Conservation (phyloP, 2,888 invertebrate genomes). For the Caenorhabditis becei region DNA sequence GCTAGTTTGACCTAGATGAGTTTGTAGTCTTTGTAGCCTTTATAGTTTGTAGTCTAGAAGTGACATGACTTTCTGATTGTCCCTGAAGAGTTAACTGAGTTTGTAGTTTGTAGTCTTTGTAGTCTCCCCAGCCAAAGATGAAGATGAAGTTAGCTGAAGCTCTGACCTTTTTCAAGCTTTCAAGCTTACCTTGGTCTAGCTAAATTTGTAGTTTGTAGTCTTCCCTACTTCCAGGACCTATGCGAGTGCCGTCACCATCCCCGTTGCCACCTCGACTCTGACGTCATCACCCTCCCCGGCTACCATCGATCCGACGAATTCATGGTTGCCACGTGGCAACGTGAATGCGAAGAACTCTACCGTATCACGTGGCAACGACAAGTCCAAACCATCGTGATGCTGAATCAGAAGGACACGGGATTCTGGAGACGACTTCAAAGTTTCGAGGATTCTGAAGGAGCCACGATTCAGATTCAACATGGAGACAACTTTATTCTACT, state of each 20-base stretch:
- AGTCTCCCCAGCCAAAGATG: no score
- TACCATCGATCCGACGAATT: slow-evolving; percentile 80
- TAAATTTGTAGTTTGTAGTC: no score
- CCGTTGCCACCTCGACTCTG: slow-evolving; percentile 61
- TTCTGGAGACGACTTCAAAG: slow-evolving; percentile 53
- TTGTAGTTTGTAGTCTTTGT: no score
- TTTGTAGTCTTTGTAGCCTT: no score
- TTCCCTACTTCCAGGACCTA: slow-evolving; percentile 68
- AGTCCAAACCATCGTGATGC: slow-evolving; percentile 70
- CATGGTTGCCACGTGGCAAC: slow-evolving; percentile 73
- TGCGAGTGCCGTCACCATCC: slow-evolving; percentile 75
- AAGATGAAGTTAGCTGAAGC: no score
- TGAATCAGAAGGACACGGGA: slow-evolving; percentile 22
- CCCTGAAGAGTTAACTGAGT: no score
- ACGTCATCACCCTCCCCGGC: slow-evolving; percentile 72
- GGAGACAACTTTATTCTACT: slow-evolving; percentile 68
- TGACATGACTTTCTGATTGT: no score
- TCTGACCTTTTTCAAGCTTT: no score
- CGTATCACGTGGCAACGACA: slow-evolving; percentile 73
- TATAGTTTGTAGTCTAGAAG: no score
- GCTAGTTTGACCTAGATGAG: no score
- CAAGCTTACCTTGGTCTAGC: no score
- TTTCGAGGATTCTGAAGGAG: slow-evolving; percentile 29
- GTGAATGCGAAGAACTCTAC: slow-evolving; percentile 76
- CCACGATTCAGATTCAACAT: slow-evolving; percentile 63